Conservation (phyloP, 2,888 invertebrate genomes). For the Papilio elwesi region DNA sequence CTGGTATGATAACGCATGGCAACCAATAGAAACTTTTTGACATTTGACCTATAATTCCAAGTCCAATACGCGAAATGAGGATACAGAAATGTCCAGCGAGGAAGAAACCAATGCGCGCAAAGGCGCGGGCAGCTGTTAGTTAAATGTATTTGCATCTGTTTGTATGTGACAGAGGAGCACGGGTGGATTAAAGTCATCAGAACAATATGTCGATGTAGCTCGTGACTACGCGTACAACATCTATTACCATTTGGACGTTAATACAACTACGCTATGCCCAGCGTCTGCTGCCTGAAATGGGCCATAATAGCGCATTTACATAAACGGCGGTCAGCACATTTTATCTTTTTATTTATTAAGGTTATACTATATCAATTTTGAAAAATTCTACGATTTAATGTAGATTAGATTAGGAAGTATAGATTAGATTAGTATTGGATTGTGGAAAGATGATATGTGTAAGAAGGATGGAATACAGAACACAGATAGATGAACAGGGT, state of each 20-base stretch:
- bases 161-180: background rate
- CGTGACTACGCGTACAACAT: conserved; percentile 11
- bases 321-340: background rate
- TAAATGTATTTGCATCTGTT: background rate
- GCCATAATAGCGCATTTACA: background rate
- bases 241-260: background rate
- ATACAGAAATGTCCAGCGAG: too few species aligned
- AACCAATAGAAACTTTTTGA: too few species aligned
- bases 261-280: background rate
- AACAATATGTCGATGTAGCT: conserved; percentile 5
- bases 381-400: too few species aligned
- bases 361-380: background rate
- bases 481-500: too few species aligned
- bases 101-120: too few species aligned
- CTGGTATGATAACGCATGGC: too few species aligned
- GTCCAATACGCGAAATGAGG: too few species aligned
- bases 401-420: too few species aligned
- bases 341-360: background rate
- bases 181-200: background rate
- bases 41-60: too few species aligned
- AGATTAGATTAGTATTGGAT: too few species aligned
- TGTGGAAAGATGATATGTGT: too few species aligned
- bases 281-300: background rate
- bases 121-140: background rate
- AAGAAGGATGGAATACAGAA: too few species aligned